Evolutionary conservation across 2,888 invertebrate genomes (phyloP).

Genomic region (Hirudinaria manillensis): DNA sequence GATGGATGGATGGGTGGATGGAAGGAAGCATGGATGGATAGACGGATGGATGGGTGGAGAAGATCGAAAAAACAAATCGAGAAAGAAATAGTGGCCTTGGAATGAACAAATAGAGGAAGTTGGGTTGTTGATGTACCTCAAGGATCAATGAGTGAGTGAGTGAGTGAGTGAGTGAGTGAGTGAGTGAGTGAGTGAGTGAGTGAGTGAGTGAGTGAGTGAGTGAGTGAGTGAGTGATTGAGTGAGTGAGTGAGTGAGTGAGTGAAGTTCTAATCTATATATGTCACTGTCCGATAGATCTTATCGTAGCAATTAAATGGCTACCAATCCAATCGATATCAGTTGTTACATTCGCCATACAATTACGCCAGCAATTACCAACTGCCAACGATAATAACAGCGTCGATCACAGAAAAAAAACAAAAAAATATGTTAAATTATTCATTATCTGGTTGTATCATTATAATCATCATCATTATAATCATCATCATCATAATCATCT

Average conservation of each 20-base stretch:
- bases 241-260: constrained; percentile 1
- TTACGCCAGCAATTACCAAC: too few relatives aligned
- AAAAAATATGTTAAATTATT: too few relatives aligned
- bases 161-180: background rate
- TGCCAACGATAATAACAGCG: too few relatives aligned
- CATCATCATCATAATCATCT: constrained; percentile 12
- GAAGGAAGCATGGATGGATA: background rate
- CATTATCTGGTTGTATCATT: too few relatives aligned
- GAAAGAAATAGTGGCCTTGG: background rate
- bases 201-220: constrained; percentile 1
- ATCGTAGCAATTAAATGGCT: too few relatives aligned
- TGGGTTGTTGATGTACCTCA: too few relatives aligned
- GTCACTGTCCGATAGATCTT: background rate
- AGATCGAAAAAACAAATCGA: background rate
- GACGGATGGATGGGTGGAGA: background rate
- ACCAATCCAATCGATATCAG: too few relatives aligned
- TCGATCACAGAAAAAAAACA: background rate
- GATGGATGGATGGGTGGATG: background rate
- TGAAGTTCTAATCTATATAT: background rate
- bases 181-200: background rate
- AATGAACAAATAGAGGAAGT: too few relatives aligned
- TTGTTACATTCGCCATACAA: too few relatives aligned
- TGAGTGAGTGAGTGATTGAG: background rate
- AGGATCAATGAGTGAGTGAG: too few relatives aligned
- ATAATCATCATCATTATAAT: constrained; percentile 12